Evolutionary conservation across 2,113 vertebrate genomes (phyloP).

Genomic region (Canis aureus): DNA sequence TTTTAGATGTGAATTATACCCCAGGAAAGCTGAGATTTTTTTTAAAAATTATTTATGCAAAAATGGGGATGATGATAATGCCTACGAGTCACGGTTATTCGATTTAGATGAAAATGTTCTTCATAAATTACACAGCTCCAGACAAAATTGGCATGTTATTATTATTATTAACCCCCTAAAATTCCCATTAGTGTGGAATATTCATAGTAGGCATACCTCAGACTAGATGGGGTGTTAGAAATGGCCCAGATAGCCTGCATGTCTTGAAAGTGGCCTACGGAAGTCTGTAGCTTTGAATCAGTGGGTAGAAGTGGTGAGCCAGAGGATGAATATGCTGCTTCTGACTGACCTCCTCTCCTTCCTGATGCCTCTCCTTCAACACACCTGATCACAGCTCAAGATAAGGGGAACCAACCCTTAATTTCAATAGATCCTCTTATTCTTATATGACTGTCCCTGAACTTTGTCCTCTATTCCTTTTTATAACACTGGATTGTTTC

Average conservation of each 20-base stretch:
- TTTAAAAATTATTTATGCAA: neutral
- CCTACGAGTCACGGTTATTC: neutral
- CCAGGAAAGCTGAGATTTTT: neutral
- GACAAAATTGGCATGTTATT: neutral
- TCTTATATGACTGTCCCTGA: neutral
- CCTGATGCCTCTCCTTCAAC: neutral
- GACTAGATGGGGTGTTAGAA: neutral
- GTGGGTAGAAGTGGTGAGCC: neutral
- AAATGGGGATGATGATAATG: neutral
- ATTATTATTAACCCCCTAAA: neutral
- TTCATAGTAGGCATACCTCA: accelerated
- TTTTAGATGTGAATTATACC: neutral
- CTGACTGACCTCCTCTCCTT: neutral
- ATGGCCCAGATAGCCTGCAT: neutral
- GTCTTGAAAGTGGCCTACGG: neutral
- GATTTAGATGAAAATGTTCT: neutral
- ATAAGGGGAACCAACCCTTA: no score
- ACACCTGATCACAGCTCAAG: neutral
- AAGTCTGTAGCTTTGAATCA: neutral
- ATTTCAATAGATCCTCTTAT: neutral
- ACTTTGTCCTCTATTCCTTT: neutral
- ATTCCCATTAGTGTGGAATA: neutral
- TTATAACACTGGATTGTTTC: neutral
- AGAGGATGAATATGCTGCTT: no score
- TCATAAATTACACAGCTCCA: neutral